Percentiles rank a stretch among this genome's conserved stretches.
phyloP scores from a whole-genome alignment of 2,797 vertebrate species.

The Allobates femoralis region DNA sequence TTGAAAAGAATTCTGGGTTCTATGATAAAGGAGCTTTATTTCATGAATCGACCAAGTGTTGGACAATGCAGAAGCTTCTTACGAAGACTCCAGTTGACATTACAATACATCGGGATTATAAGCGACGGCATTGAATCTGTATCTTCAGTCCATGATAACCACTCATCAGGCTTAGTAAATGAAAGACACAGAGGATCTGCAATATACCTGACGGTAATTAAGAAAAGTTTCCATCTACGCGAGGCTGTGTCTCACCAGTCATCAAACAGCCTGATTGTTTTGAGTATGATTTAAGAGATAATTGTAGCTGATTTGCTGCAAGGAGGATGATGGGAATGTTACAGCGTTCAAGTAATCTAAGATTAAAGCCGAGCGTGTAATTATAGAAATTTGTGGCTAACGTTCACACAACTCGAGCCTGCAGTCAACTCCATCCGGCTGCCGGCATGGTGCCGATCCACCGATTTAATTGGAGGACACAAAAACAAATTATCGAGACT shows the following conservation, averaged over 20 bases:
- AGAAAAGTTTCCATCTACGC: constrained; percentile 23
- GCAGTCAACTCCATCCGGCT: constrained; percentile 9
- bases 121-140: background rate
- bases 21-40: background rate
- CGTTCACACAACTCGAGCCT: background rate
- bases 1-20: background rate
- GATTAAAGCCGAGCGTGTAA: constrained; percentile 47
- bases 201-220: constrained; percentile 44
- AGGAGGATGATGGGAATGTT: constrained; percentile 12
- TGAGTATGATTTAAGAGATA: constrained; percentile 49
- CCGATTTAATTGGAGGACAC: background rate
- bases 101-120: background rate
- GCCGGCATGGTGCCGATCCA: background rate
- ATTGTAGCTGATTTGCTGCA: constrained; percentile 56
- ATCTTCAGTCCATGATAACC: constrained; percentile 28
- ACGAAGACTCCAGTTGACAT: background rate
- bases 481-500: background rate
- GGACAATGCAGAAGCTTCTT: background rate
- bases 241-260: constrained; percentile 25
- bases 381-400: constrained; percentile 34
- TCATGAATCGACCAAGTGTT: background rate
- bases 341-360: constrained; percentile 32
- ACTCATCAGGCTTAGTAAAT: constrained; percentile 37
- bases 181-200: constrained; percentile 31
- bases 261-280: constrained; percentile 50